Conservation (phyloP, 2,888 invertebrate genomes). For the Drepanosiphum platanoidis region DNA sequence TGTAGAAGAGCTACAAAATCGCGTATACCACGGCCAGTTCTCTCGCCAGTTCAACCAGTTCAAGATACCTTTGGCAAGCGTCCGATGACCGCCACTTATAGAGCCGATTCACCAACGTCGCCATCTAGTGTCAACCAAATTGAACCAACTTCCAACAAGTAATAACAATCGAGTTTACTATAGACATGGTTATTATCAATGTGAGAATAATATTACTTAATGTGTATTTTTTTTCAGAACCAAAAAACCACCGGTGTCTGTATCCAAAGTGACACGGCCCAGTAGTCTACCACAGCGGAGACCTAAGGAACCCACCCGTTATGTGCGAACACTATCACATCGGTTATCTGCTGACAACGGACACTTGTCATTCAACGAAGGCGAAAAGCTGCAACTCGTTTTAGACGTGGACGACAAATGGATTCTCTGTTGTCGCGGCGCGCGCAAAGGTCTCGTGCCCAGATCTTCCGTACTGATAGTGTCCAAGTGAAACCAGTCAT, state of each 20-base stretch:
- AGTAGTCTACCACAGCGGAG: conserved; percentile 77
- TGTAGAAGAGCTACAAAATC: conserved; percentile 67
- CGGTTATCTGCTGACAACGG: conserved; percentile 81
- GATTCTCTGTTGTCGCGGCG: conserved; percentile 79
- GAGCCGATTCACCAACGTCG: conserved; percentile 59
- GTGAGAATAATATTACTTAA: background rate
- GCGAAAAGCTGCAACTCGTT: conserved; percentile 78
- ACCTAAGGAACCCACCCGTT: conserved; percentile 67
- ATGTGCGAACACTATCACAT: conserved; percentile 79
- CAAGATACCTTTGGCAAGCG: conserved; percentile 34
- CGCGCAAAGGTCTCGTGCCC: conserved; percentile 81
- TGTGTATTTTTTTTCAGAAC: conserved; percentile 33
- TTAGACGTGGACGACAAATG: conserved; percentile 81
- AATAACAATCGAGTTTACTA: conserved; percentile 65
- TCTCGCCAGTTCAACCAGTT: conserved; percentile 72
- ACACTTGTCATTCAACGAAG: conserved; percentile 81
- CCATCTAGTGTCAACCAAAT: conserved; percentile 66
- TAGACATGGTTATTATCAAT: conserved; percentile 63
- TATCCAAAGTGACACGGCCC: conserved; percentile 70
- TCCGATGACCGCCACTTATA: conserved; percentile 41
- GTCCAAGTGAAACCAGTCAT: conserved; percentile 40
- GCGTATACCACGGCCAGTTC: conserved; percentile 79
- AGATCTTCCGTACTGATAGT: conserved; percentile 72
- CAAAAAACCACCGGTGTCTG: conserved; percentile 63
- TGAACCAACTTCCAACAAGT: conserved; percentile 64